Conservation (phyloP, 2,797 vertebrate genomes). For the Petrocephalus sullivani region DNA sequence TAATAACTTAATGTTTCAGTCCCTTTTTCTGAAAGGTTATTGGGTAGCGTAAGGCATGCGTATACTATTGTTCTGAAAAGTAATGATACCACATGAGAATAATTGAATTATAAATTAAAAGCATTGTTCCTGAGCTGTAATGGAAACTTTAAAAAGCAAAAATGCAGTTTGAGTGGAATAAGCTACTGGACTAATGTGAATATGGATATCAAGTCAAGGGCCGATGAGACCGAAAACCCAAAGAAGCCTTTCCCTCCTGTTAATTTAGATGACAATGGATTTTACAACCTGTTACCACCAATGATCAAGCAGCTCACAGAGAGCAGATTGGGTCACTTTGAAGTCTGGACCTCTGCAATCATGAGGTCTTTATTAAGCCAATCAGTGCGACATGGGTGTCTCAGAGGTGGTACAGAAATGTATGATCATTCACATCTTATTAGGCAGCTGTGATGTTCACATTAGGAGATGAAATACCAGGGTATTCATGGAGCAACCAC, state of each 20-base stretch:
- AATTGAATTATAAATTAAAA: neutral
- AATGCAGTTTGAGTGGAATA: neutral
- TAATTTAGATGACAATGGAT: constrained; percentile 12
- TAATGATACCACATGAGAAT: neutral
- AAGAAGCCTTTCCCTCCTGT: neutral
- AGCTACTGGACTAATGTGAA: neutral
- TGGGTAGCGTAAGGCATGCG: neutral
- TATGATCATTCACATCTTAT: constrained; percentile 13
- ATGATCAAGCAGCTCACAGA: constrained; percentile 21
- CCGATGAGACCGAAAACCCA: neutral
- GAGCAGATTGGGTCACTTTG: constrained; percentile 18
- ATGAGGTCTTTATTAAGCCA: constrained; percentile 15
- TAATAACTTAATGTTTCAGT: neutral
- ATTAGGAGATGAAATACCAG: neutral
- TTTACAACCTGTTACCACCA: neutral
- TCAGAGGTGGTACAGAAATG: neutral
- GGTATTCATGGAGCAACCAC: neutral
- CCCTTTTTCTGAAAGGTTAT: neutral
- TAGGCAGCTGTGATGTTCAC: constrained; percentile 10
- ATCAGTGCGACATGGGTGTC: neutral
- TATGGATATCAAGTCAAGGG: neutral
- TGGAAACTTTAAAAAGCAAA: neutral
- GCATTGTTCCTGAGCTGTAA: neutral
- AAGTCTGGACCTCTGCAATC: constrained; percentile 22
- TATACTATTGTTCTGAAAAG: neutral